phyloP scores from a whole-genome alignment of 2,888 invertebrate genomes.

The Coecobrya sp. region DNA sequence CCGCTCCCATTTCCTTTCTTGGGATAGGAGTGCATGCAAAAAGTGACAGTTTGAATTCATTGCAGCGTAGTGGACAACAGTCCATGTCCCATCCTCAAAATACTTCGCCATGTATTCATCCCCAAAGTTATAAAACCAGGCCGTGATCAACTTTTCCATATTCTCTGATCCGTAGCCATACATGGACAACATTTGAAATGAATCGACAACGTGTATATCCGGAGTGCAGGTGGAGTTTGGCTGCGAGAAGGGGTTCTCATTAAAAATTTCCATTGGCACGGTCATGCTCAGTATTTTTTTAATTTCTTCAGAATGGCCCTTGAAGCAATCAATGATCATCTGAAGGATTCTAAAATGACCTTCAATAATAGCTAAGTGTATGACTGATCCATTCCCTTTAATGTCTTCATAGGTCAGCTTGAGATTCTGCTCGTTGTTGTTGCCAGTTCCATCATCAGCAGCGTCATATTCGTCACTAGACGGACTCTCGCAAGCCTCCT shows the following conservation, averaged over 20 bases:
- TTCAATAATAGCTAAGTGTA: conserved; percentile 28
- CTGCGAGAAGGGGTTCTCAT: conserved; percentile 5
- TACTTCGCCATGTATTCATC: conserved; percentile 23
- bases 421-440: not conserved
- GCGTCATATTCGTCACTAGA: not conserved
- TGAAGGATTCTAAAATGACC: conserved; percentile 15
- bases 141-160: not conserved
- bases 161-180: conserved; percentile 12
- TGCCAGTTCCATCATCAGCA: not conserved
- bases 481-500: not conserved
- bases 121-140: not conserved
- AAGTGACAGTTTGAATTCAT: conserved; percentile 63
- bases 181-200: conserved; percentile 50
- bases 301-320: not conserved
- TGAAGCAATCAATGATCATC: conserved; percentile 53
- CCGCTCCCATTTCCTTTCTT: not conserved
- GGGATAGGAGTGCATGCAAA: conserved; percentile 8
- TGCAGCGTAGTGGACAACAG: conserved; percentile 62
- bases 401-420: conserved; percentile 25
- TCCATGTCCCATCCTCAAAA: conserved; percentile 35
- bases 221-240: not conserved
- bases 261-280: conserved; percentile 42
- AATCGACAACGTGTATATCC: not conserved
- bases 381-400: conserved; percentile 28
- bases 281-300: conserved; percentile 46